Evolutionary conservation across 2,888 invertebrate species (phyloP), one percentile per base, ranked within the genome.

Genomic region (Beris morrisii): DNA sequence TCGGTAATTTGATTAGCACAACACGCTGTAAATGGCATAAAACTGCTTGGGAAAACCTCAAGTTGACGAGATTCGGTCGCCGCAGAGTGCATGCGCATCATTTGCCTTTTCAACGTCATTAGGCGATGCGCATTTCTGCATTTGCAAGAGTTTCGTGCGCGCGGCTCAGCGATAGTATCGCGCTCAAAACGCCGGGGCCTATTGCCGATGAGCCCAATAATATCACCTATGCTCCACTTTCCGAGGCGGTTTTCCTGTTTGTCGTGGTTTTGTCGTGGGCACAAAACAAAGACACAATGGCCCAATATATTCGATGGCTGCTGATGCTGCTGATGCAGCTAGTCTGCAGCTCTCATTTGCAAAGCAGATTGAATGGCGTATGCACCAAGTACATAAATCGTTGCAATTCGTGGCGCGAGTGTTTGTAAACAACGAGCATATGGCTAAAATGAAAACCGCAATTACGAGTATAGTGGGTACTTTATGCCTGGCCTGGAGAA

Each of bases 271-370:
- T 46, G 55, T 64, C 53, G 64, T 64, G 64, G 64, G 48, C 38
- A 12, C 48, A 48, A 22, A 48, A 22, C 48, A 48, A 48, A 48
- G 61, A 54, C 44, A 64, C 64, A 64, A 64, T 64, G 64, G 64
- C 64, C 64, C 61, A 61, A 61, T 61, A 61, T 50, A 61, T 61
- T 61, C 61, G 61, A 50, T 61, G 32, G 61, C 61, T 61, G 50
- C 61, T 22, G 22, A 22, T 22, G 22, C 22, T 22, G 22, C 30
- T 28, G 61, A 52, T 38, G 38, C 38, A 38, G 38, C 38, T 9
- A 38, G 38, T 38, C 38, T 38, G 38, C 9, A 38, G 22, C 22
- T 22, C 22, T 2, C 38, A 38, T 22, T 22, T 38, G 38, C 38
- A 38, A 38, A 38, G 38, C 38, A 9, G 38, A 38, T 38, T 38